Conservation (phyloP, 2,113 vertebrate genomes). For the Esox niger region DNA sequence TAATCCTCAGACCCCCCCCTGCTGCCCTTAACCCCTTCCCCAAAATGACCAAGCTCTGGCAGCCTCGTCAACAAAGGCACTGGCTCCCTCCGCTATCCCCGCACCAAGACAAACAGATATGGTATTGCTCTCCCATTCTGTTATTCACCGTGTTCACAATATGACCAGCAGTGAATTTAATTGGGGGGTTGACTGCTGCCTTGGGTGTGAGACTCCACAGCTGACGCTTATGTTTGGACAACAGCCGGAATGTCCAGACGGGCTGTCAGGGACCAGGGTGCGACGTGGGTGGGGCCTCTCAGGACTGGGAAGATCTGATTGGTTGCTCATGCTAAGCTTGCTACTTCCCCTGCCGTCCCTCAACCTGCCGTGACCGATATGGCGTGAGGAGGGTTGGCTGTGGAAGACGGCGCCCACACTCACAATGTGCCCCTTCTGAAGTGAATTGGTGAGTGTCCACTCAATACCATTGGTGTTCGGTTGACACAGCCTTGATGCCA, state of each 20-base stretch:
- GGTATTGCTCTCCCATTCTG: conserved; percentile 11
- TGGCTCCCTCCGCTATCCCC: conserved; percentile 28
- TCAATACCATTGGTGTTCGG: conserved; percentile 20
- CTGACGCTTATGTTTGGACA: conserved; percentile 38
- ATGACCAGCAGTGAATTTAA: conserved; percentile 25
- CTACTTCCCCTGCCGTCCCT: conserved; percentile 51
- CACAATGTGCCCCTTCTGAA: no score
- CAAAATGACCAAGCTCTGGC: conserved; percentile 28
- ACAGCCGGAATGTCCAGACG: conserved; percentile 36
- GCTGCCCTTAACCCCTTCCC: conserved; percentile 1
- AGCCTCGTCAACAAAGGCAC: conserved; percentile 42
- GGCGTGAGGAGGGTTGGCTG: conserved; percentile 38
- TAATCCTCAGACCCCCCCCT: conserved; percentile 35
- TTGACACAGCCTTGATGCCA: conserved; percentile 22
- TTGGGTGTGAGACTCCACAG: conserved; percentile 27
- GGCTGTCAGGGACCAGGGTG: conserved; percentile 38
- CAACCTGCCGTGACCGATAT: conserved; percentile 36
- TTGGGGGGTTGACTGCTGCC: conserved; percentile 8
- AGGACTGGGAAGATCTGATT: conserved; percentile 42
- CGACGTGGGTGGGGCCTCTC: conserved; percentile 18
- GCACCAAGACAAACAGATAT: conserved; percentile 33
- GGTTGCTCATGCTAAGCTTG: conserved; percentile 38
- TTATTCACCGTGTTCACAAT: conserved; percentile 26
- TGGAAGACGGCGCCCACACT: conserved; percentile 4
- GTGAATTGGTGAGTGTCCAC: no score